phyloP scores from a whole-genome alignment of 2,888 invertebrate species.

The Euzophera pinguis region DNA sequence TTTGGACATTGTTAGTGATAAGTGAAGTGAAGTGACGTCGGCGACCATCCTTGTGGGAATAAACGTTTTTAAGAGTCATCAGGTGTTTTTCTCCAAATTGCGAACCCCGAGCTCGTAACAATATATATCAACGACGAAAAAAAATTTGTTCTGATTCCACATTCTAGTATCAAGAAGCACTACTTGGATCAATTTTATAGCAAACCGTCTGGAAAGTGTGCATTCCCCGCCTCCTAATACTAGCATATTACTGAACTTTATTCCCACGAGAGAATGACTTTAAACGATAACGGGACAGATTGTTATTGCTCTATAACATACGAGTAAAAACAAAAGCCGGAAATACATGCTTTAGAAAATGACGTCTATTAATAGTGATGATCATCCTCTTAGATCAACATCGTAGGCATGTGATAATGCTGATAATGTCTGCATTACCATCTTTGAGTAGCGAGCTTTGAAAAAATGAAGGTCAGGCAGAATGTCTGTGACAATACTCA shows the following conservation, averaged over 20 bases:
- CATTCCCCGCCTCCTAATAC: conserved; percentile 18
- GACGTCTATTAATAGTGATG: conserved; percentile 41
- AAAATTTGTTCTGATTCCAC: too few species aligned
- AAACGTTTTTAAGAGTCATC: too few species aligned
- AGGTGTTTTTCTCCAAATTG: too few species aligned
- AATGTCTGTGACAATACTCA: conserved; percentile 12
- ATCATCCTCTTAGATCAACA: conserved; percentile 28
- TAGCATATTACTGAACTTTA: conserved; percentile 26
- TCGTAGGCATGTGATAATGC: conserved; percentile 21
- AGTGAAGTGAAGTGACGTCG: too few species aligned
- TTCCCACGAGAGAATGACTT: conserved; percentile 41
- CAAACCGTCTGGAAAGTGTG: conserved; percentile 3
- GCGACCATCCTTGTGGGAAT: too few species aligned
- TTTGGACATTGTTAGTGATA: too few species aligned
- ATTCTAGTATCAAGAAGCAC: too few species aligned
- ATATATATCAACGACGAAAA: too few species aligned
- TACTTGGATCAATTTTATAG: too few species aligned
- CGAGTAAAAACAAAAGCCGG: conserved; percentile 43
- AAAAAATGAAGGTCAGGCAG: conserved; percentile 13
- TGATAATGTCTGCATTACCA: conserved; percentile 19
- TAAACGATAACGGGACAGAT: conserved; percentile 43
- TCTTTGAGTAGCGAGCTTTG: conserved; percentile 5
- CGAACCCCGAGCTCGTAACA: too few species aligned
- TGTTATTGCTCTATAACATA: conserved; percentile 36
- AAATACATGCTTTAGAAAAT: conserved; percentile 44